phyloP scores from a whole-genome alignment of 2,888 invertebrate genomes.

The Perdita meconis region DNA sequence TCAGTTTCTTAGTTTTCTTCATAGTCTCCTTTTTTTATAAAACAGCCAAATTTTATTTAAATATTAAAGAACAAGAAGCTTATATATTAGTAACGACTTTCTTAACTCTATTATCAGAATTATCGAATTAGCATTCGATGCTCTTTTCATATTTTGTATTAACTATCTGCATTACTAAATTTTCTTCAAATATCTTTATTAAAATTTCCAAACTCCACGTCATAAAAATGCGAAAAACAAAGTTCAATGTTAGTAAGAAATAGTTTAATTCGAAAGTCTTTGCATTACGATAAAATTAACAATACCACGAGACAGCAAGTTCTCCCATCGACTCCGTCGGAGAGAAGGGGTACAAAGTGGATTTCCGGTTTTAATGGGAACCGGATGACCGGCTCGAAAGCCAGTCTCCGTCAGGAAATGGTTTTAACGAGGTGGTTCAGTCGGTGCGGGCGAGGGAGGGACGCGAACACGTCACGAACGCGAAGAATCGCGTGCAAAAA shows the following conservation, averaged over 20 bases:
- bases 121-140: no score
- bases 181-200: no score
- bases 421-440: constrained; percentile 53
- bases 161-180: no score
- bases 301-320: constrained; percentile 1
- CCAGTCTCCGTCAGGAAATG: constrained; percentile 47
- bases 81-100: no score
- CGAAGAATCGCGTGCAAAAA: constrained; percentile 41
- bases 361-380: constrained; percentile 50
- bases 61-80: no score
- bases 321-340: constrained; percentile 13
- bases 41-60: no score
- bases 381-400: constrained; percentile 40
- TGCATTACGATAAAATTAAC: constrained; percentile 41
- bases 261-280: constrained; percentile 3
- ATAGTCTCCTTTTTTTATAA: no score
- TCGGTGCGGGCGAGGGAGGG: not conserved
- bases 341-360: constrained; percentile 15
- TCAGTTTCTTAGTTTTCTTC: no score
- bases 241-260: not conserved
- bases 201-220: no score
- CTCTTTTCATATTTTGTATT: no score
- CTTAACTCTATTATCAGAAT: no score
- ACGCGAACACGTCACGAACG: constrained; percentile 20
- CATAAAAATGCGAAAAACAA: not conserved